Base-by-base conservation (phyloP, 2,888 invertebrate species). In the Habrosyne pyritoides region DNA sequence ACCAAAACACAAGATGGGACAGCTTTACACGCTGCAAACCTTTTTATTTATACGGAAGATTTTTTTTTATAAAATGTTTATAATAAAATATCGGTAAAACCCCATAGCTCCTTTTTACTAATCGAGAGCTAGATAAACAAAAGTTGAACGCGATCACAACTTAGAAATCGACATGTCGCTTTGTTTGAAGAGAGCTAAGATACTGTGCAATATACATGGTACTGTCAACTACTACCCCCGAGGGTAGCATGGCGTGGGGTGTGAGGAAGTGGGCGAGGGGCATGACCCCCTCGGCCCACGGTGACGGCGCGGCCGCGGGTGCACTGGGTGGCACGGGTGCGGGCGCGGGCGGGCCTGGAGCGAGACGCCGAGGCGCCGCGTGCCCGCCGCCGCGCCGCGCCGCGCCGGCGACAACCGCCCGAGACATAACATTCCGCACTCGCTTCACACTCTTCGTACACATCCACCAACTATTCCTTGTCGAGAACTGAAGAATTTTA, bases 321-420 rank as follows among this genome's bases (percentile, higher is more conserved):
- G 18, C 30, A 36, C n/a, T n/a, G n/a, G n/a, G n/a, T n/a, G n/a
- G n/a, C n/a, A n/a, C n/a, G 47, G 55, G 56, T 48, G 52, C 30
- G 53, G 36, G 55, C 55, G 52, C 49, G 21, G 42, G 26, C 47
- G 33, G 28, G 21, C 47, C 28, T 51, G 42, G 48, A 14, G 54
- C 48, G 12, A 52, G 53, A 21, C 60, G 64, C 53, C 66, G 48
- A 47, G 50, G 21, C 46, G 61, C 28, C 61, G 48, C 57, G 2
- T n/a, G n/a, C n/a, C n/a, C n/a, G 48, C 28, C 53, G 46, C 60
- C n/a, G 49, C 61, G 76, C 12, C 6, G 64, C 78, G 46, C 53
- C 56, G 52, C 53, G 70, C 61, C 75, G 71, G 66, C 70, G 48
- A 48, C 48, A 49, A 42, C 22, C 52, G 18, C 52, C 49, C 55